Percentiles rank a stretch among this genome's conserved stretches.
Conservation (phyloP, 2,797 vertebrate species). For the Graptemys geographica region DNA sequence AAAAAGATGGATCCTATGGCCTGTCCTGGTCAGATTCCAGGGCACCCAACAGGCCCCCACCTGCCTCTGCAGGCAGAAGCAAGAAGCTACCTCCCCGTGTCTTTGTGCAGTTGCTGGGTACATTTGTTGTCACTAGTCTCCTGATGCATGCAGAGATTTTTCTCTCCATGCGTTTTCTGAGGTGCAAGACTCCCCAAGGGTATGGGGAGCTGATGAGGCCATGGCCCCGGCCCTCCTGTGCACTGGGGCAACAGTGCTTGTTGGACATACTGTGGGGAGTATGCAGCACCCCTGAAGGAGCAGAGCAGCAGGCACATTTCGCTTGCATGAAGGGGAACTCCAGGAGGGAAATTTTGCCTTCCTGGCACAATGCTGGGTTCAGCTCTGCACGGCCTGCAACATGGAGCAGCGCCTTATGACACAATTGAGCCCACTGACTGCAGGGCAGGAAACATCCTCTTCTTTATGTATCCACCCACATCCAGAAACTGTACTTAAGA, state of each 20-base stretch:
- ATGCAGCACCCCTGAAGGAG: neutral
- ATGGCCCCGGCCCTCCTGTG: fast-evolving
- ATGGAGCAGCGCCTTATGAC: neutral
- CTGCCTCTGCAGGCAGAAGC: neutral
- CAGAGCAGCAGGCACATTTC: neutral
- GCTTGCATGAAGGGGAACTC: neutral
- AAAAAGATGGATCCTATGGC: neutral
- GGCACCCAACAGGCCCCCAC: neutral
- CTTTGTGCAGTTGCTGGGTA: neutral
- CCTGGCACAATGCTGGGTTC: neutral
- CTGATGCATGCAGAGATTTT: neutral
- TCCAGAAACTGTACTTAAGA: neutral
- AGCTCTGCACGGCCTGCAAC: neutral
- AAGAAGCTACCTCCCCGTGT: neutral
- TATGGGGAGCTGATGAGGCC: fast-evolving
- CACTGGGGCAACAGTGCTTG: neutral
- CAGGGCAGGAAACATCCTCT: slow-evolving; percentile 26
- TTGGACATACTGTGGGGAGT: neutral
- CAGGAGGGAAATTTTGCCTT: neutral
- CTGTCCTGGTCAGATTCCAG: neutral
- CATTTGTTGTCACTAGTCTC: neutral
- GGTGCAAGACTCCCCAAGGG: neutral
- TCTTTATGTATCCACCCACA: neutral
- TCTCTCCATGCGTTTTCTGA: neutral
- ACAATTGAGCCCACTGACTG: neutral